Evolutionary conservation across 2,113 vertebrate species (phyloP).

Genomic region (Hemicordylus capensis): DNA sequence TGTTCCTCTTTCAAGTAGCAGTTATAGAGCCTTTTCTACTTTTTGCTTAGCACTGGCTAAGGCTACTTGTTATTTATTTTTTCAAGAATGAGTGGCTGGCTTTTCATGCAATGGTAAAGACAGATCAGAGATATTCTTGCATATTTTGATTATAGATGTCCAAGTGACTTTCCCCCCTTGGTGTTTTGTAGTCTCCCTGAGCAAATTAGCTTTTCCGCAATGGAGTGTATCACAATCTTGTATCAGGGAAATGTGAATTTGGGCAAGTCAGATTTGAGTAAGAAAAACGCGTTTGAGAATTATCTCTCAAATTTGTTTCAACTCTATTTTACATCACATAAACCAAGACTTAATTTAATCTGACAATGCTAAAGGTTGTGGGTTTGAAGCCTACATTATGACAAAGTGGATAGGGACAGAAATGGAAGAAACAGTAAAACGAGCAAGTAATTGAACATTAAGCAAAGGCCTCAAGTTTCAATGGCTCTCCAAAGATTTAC

Average conservation of each 20-base stretch:
- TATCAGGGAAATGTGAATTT: background rate
- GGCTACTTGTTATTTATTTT: background rate
- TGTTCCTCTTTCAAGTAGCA: background rate
- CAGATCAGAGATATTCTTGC: background rate
- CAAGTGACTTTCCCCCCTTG: background rate
- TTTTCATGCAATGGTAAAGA: background rate
- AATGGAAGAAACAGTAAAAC: background rate
- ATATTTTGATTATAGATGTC: background rate
- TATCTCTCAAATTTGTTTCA: background rate
- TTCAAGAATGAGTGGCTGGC: background rate
- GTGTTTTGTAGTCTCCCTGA: background rate
- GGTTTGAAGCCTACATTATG: background rate
- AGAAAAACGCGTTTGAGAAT: background rate
- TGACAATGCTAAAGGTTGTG: background rate
- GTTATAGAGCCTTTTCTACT: background rate
- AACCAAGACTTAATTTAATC: background rate
- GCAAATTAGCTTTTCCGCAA: background rate
- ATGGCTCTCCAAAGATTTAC: constrained; percentile 36
- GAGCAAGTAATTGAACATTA: constrained; percentile 20
- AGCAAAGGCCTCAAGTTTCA: constrained; percentile 10
- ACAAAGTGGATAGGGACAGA: constrained; percentile 5
- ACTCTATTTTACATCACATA: background rate
- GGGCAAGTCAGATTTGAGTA: background rate
- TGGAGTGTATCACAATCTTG: background rate
- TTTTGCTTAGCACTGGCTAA: background rate